Base-by-base conservation (phyloP, 2,888 invertebrate genomes). In the Luperina nickerlii region DNA sequence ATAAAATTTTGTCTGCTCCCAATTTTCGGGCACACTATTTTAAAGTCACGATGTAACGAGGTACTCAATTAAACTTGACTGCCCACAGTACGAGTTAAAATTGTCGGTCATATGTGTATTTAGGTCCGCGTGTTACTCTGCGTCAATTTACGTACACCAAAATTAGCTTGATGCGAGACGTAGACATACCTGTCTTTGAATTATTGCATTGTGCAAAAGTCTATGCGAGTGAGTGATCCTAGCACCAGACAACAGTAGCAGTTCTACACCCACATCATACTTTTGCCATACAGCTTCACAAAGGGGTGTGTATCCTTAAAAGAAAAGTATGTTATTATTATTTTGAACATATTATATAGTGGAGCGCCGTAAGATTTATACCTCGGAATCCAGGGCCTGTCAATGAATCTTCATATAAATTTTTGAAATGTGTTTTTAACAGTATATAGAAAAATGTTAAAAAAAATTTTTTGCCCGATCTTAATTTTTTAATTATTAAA, bases 281-380 rank as follows among this genome's bases (percentile, higher is more conserved):
- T 97, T 97, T 86, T 97, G 97, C 97, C 97, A 98, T 38, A 98
- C 98, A 18, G 98, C 98, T 92, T 98, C 97, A 94, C 98, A 97
- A 65, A 98, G 94, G 9, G 98, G 98, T 0, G 98, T 98, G 83
- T 97, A 97, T 2, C 98, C 98, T 96, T 92, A 72, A 93, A 94
- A 76, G 48, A 76, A 66, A 42, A 62, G 7, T 6, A 20, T 11
- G 1, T 3, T 11, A 7, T 54, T 42, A 65, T 54, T 73, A 27
- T 38, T 68, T 71, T 42, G 38, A 32, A 51, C 13, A 57, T 38
- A 32, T 54, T 20, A 11, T 48, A 32, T n/a, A n/a, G n/a, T n/a
- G n/a, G n/a, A n/a, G n/a, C n/a, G n/a, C n/a, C n/a, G n/a, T n/a
- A n/a, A n/a, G n/a, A n/a, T n/a, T n/a, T n/a, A n/a, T n/a, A n/a